Evolutionary conservation across 1,140 invertebrate species (phyloP).

Genomic region (Drosophila tani): DNA sequence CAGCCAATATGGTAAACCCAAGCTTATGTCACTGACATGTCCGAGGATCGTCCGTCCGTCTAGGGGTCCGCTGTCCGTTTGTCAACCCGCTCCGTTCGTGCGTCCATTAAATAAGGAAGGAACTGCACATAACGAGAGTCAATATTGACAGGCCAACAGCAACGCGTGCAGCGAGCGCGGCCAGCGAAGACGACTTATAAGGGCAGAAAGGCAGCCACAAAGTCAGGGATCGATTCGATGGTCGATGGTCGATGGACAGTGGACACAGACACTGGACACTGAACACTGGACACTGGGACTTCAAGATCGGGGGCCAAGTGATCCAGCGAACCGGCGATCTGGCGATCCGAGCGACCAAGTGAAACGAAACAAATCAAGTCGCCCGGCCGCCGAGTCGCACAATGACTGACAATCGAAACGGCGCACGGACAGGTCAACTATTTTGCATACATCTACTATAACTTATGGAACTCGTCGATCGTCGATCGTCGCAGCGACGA

Average conservation of each 20-base stretch:
- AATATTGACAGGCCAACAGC: conserved; percentile 81
- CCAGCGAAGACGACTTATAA: conserved; percentile 71
- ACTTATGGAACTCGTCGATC: conserved; percentile 74
- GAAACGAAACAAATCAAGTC: conserved; percentile 84
- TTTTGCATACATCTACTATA: conserved; percentile 83
- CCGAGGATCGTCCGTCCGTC: conserved; percentile 56
- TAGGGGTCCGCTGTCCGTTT: conserved; percentile 50
- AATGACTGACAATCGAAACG: conserved; percentile 82
- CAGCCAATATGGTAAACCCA: conserved; percentile 79
- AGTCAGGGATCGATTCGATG: conserved; percentile 53
- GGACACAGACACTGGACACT: background rate
- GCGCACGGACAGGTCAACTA: conserved; percentile 83
- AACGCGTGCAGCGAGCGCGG: conserved; percentile 65
- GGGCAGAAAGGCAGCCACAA: conserved; percentile 64
- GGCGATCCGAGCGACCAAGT: conserved; percentile 63
- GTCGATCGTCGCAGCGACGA: conserved; percentile 43
- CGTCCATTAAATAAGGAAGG: conserved; percentile 83
- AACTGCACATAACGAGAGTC: conserved; percentile 82
- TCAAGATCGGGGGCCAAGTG: conserved; percentile 27
- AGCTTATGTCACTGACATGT: conserved; percentile 82
- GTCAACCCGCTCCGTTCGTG: conserved; percentile 70
- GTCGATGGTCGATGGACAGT: conserved; percentile 11
- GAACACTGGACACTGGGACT: conserved; percentile 5
- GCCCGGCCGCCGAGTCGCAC: conserved; percentile 61
- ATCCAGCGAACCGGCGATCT: conserved; percentile 8